Conservation (phyloP, 2,797 vertebrate genomes). For the Harpia harpyja region DNA sequence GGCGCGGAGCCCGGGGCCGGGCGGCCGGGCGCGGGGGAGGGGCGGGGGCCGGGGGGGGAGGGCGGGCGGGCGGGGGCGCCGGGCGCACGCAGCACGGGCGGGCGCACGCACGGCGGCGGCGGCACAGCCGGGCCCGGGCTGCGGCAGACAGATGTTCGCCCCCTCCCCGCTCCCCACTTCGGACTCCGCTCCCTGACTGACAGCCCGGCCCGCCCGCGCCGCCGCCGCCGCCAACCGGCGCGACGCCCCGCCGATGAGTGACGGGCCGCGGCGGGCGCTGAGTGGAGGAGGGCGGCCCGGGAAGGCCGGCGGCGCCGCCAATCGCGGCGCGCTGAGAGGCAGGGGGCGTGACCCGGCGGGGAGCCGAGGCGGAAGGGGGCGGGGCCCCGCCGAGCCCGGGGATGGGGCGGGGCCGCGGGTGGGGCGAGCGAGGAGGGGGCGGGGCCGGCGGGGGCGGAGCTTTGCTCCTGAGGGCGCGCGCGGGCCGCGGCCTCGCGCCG, state of each 20-base stretch:
- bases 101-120: conserved; percentile 46
- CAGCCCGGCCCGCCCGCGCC: conserved; percentile 23
- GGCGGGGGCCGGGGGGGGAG: neutral
- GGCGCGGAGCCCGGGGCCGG: conserved; percentile 61
- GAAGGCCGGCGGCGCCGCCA: neutral
- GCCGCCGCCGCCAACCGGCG: conserved; percentile 52
- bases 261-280: neutral
- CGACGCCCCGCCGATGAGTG: neutral
- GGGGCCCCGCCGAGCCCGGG: neutral
- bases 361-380: conserved; percentile 16
- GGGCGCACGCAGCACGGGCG: neutral
- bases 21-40: conserved; percentile 22
- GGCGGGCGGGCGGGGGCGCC: neutral
- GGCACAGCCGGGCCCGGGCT: conserved; percentile 84
- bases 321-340: neutral
- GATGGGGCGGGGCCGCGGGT: neutral
- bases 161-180: conserved; percentile 29
- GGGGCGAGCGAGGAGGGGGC: conserved; percentile 43
- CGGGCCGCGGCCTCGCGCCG: neutral
- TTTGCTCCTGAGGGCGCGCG: neutral
- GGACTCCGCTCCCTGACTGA: conserved; percentile 55
- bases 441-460: conserved; percentile 19
- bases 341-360: conserved; percentile 20
- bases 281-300: neutral
- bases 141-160: conserved; percentile 94